A percentile compares a stretch with the other conserved stretches of the same genome.
Evolutionary conservation across 2,113 vertebrate species (phyloP).

Genomic region (Gulo gulo): DNA sequence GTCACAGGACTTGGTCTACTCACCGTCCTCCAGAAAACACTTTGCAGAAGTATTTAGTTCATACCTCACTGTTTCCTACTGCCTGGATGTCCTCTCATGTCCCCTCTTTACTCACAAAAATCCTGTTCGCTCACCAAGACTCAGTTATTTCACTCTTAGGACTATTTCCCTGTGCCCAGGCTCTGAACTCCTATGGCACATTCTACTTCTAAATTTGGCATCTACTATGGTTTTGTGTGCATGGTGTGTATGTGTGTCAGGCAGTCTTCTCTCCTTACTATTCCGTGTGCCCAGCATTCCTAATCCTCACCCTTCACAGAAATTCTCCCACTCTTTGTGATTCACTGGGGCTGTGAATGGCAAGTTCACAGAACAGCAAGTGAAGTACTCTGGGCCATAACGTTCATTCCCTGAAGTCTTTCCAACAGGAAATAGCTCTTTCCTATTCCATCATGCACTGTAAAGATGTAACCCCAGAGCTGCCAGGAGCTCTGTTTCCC

Average conservation of each 20-base stretch:
- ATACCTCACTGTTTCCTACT: neutral
- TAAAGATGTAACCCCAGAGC: neutral
- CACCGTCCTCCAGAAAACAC: neutral
- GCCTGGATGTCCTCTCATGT: neutral
- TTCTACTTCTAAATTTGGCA: neutral
- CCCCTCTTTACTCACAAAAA: neutral
- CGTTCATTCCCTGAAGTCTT: neutral
- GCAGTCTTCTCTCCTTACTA: neutral
- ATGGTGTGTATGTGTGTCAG: neutral
- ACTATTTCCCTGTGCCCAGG: neutral
- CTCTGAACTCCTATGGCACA: neutral
- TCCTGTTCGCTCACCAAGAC: neutral
- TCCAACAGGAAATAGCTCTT: neutral
- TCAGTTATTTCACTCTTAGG: neutral
- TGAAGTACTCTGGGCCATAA: neutral
- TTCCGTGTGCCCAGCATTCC: neutral
- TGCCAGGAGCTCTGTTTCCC: neutral
- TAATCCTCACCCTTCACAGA: neutral
- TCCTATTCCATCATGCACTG: neutral
- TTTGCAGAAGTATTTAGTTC: neutral
- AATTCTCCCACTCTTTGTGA: neutral
- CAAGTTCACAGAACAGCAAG: neutral
- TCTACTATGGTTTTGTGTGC: neutral
- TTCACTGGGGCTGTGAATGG: neutral
- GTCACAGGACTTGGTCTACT: neutral